A percentile compares a stretch with the other conserved stretches of the same genome.
Conservation (phyloP, 2,797 vertebrate species). For the Darevskia nairensis region DNA sequence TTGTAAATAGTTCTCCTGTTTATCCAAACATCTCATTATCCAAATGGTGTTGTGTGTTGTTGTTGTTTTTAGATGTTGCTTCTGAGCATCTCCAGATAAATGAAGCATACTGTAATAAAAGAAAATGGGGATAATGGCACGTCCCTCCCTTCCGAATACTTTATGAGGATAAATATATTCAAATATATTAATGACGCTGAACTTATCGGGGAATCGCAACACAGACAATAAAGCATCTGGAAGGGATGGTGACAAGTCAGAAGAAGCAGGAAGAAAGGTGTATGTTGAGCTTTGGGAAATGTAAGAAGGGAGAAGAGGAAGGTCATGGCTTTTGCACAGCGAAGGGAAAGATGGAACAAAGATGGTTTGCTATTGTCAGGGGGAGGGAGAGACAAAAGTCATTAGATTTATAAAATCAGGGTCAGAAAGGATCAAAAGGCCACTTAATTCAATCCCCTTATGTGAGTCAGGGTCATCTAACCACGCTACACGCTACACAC, state of each 20-base stretch:
- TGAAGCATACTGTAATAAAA: slow-evolving; percentile 40
- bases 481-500: too few species aligned
- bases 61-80: slow-evolving; percentile 5
- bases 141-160: background rate
- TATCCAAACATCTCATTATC: slow-evolving; percentile 46
- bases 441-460: background rate
- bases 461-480: background rate
- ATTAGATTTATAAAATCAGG: too few species aligned
- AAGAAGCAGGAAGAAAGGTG: slow-evolving; percentile 5
- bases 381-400: background rate
- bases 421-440: too few species aligned
- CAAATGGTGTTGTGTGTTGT: slow-evolving; percentile 1
- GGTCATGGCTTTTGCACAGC: background rate
- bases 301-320: background rate
- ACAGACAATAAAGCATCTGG: slow-evolving; percentile 31
- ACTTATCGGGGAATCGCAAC: slow-evolving; percentile 17
- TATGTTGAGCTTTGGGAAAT: background rate
- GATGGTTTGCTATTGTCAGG: background rate
- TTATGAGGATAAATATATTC: slow-evolving; percentile 43
- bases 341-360: background rate
- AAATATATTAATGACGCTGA: slow-evolving; percentile 37
- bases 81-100: slow-evolving; percentile 25
- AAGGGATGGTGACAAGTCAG: background rate
- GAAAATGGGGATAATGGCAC: slow-evolving; percentile 26
- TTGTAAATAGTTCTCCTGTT: slow-evolving; percentile 10